phyloP scores from a whole-genome alignment of 2,113 vertebrate genomes.

The Arothron firmamentum region DNA sequence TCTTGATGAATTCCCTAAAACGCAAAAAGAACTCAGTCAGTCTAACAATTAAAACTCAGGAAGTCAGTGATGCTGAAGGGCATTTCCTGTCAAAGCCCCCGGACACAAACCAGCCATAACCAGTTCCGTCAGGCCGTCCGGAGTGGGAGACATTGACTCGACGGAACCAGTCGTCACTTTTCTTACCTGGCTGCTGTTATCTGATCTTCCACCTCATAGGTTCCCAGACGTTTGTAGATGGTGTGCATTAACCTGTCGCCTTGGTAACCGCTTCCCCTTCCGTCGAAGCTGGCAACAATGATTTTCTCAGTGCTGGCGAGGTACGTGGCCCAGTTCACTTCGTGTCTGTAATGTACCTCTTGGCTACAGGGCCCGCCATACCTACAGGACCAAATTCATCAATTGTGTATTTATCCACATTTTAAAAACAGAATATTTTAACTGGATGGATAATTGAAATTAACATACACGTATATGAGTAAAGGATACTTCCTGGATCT shows the following conservation, averaged over 20 bases:
- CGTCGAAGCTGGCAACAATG: constrained; percentile 95
- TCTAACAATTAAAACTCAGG: not conserved
- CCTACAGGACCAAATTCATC: constrained; percentile 54
- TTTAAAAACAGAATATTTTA: not conserved
- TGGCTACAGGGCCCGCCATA: constrained; percentile 96
- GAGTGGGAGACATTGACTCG: constrained; percentile 12
- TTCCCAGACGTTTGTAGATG: constrained; percentile 89
- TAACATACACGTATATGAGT: constrained; percentile 90
- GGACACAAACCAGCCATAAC: constrained; percentile 18
- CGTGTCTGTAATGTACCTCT: constrained; percentile 79
- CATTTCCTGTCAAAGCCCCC: constrained; percentile 1
- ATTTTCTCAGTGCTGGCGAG: constrained; percentile 91
- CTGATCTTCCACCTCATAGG: constrained; percentile 95
- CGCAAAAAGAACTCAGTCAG: constrained; percentile 15
- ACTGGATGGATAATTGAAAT: constrained; percentile 13
- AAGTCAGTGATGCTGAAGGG: not conserved
- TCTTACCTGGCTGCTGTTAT: constrained; percentile 85
- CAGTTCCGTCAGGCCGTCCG: constrained; percentile 18
- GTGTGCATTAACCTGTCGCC: constrained; percentile 91
- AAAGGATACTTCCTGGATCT: constrained; percentile 90
- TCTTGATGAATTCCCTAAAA: constrained; percentile 83
- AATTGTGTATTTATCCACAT: not conserved
- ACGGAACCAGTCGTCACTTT: constrained; percentile 11
- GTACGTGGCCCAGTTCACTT: constrained; percentile 86
- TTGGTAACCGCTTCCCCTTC: constrained; percentile 95